Conservation (phyloP, 2,797 vertebrate genomes). For the Chloroceryle amazona region DNA sequence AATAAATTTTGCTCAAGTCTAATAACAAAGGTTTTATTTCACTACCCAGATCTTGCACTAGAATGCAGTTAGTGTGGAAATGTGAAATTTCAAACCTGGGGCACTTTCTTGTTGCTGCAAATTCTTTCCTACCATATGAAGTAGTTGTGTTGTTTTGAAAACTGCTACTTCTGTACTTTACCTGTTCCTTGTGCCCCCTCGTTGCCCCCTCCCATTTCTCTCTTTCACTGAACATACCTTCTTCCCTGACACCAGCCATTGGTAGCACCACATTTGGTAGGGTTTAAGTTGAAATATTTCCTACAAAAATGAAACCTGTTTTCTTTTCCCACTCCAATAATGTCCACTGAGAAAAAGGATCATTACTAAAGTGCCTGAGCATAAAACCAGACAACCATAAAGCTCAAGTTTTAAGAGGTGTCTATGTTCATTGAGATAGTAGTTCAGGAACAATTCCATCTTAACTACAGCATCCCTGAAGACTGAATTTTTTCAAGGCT, state of each 20-base stretch:
- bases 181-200: neutral
- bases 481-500: conserved; percentile 20
- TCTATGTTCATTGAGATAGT: neutral
- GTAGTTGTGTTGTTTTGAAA: neutral
- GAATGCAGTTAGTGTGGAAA: neutral
- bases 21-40: neutral
- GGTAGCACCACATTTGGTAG: neutral
- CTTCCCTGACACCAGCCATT: neutral
- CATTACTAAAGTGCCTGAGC: neutral
- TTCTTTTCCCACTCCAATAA: neutral
- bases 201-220: neutral
- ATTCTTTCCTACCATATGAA: neutral
- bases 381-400: neutral
- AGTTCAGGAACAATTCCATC: neutral
- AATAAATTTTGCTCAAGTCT: neutral
- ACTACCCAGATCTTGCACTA: neutral
- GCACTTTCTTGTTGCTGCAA: neutral
- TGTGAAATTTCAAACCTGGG: neutral
- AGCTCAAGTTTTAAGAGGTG: neutral
- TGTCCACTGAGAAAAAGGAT: neutral
- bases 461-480: neutral
- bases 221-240: neutral
- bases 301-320: neutral
- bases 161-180: neutral
- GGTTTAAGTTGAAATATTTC: neutral